Evolutionary conservation across 2,797 vertebrate species (phyloP).

Genomic region (Lates japonicus): DNA sequence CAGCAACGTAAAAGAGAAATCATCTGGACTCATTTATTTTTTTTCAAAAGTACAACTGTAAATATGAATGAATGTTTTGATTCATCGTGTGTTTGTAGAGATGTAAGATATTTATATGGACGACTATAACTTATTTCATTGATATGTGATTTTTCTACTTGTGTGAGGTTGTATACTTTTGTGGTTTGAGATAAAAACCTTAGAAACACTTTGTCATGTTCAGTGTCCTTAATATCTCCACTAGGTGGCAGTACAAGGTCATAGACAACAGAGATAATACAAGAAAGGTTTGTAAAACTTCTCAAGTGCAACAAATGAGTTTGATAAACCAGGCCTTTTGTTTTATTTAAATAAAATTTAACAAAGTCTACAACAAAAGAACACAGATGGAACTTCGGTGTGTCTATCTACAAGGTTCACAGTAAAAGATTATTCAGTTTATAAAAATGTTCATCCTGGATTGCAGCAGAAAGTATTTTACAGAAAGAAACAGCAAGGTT

Average conservation of each 20-base stretch:
- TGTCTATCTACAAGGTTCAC: slow-evolving; percentile 70
- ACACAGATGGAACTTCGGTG: slow-evolving; percentile 24
- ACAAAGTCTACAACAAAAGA: slow-evolving; percentile 33
- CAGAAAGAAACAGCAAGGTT: slow-evolving; percentile 15
- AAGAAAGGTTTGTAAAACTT: not conserved
- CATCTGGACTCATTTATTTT: slow-evolving; percentile 16
- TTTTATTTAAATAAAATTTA: slow-evolving; percentile 50
- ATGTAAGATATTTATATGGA: slow-evolving; percentile 70
- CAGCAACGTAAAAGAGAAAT: not conserved
- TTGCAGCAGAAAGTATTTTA: slow-evolving; percentile 28
- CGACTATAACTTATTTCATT: slow-evolving; percentile 59
- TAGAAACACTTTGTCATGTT: not conserved
- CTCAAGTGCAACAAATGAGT: slow-evolving; percentile 1
- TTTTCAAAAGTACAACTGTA: slow-evolving; percentile 43
- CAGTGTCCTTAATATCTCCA: slow-evolving; percentile 44
- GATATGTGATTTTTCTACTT: slow-evolving; percentile 57
- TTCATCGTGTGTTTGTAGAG: slow-evolving; percentile 55
- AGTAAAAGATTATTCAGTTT: slow-evolving; percentile 51
- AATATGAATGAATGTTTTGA: slow-evolving; percentile 45
- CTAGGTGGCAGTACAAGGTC: slow-evolving; percentile 65
- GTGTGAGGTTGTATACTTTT: slow-evolving; percentile 41
- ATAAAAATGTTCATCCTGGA: slow-evolving; percentile 36
- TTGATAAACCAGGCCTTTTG: slow-evolving; percentile 10
- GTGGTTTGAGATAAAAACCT: slow-evolving; percentile 56
- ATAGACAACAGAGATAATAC: not conserved